Conservation (phyloP, 2,797 vertebrate species). For the Poecilia velifera region DNA sequence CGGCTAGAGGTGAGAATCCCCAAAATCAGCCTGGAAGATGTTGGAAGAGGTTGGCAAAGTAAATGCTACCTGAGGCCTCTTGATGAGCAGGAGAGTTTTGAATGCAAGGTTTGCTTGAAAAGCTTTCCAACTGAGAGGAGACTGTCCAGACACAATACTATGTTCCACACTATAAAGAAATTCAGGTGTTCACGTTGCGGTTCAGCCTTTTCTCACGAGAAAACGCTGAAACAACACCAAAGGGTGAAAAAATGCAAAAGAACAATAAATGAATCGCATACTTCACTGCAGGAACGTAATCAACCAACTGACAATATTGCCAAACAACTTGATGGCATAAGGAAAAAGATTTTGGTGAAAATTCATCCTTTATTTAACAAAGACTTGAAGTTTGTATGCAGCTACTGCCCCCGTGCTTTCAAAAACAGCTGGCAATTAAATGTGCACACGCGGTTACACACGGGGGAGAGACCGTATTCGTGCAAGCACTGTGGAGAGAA, state of each 20-base stretch:
- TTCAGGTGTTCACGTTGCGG: slow-evolving; percentile 77
- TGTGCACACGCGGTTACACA: slow-evolving; percentile 79
- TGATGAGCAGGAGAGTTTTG: slow-evolving; percentile 45
- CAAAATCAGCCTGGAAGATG: slow-evolving; percentile 76
- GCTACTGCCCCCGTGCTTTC: slow-evolving; percentile 80
- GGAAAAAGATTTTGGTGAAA: slow-evolving; percentile 61
- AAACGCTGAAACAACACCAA: slow-evolving; percentile 67
- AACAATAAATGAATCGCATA: slow-evolving; percentile 8
- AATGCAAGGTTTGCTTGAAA: slow-evolving; percentile 74
- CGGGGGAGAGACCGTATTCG: slow-evolving; percentile 80
- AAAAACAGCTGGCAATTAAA: slow-evolving; percentile 57
- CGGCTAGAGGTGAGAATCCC: slow-evolving; percentile 76
- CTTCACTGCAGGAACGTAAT: slow-evolving; percentile 2
- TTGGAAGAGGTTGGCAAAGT: slow-evolving; percentile 72
- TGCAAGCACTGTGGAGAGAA: slow-evolving; percentile 78
- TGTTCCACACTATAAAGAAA: slow-evolving; percentile 74
- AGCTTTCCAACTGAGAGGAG: slow-evolving; percentile 63
- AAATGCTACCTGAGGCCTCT: slow-evolving; percentile 16
- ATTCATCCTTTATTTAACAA: slow-evolving; percentile 68
- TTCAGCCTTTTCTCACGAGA: slow-evolving; percentile 64
- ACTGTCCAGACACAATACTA: slow-evolving; percentile 74
- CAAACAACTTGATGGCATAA: slow-evolving; percentile 41
- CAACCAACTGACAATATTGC: slow-evolving; percentile 31
- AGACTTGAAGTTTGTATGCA: slow-evolving; percentile 72
- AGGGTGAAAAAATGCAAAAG: slow-evolving; percentile 61